Evolutionary conservation across 1,140 invertebrate species (phyloP).

Genomic region (Periplaneta americana): DNA sequence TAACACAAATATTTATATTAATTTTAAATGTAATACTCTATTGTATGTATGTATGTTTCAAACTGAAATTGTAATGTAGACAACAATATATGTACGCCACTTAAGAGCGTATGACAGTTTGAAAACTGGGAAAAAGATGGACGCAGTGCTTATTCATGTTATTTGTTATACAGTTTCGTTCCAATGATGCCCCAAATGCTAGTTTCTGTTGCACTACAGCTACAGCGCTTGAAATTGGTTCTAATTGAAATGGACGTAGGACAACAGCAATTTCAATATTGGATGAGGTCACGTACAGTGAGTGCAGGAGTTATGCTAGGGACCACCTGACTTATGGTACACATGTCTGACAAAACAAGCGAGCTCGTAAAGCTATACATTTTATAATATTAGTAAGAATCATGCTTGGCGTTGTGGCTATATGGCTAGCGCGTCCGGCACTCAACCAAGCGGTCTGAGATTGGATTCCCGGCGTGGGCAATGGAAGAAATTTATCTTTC

Average conservation of each 20-base stretch:
- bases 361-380: not conserved
- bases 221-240: not conserved
- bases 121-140: too few species aligned
- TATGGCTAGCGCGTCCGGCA: too few species aligned
- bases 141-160: not conserved
- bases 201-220: not conserved
- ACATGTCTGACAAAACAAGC: not conserved
- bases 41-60: too few species aligned
- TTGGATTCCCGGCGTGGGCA: too few species aligned
- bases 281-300: not conserved
- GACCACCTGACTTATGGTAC: not conserved
- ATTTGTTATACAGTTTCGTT: not conserved
- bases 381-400: not conserved
- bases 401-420: too few species aligned
- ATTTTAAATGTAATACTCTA: too few species aligned
- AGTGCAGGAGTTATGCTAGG: not conserved
- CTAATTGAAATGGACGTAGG: not conserved
- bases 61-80: too few species aligned
- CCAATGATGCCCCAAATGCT: not conserved
- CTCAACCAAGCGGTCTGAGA: too few species aligned
- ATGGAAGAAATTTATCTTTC: too few species aligned
- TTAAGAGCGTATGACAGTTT: too few species aligned
- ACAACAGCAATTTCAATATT: not conserved
- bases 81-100: too few species aligned
- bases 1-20: too few species aligned